phyloP scores from a whole-genome alignment of 2,888 invertebrate species.

The Serripes groenlandicus region DNA sequence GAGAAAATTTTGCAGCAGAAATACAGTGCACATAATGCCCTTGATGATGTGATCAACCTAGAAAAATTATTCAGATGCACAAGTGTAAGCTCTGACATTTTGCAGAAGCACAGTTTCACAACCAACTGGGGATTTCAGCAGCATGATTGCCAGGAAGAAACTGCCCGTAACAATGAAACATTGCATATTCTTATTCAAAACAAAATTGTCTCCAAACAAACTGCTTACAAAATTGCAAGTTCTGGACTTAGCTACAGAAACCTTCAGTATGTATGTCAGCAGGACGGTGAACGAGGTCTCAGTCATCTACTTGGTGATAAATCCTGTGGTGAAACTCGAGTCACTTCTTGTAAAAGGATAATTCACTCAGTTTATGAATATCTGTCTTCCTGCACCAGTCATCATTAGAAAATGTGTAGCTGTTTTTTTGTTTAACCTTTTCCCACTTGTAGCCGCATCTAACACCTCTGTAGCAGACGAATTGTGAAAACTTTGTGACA shows the following conservation, averaged over 20 bases:
- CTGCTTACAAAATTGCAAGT: conserved; percentile 19
- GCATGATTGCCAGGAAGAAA: not conserved
- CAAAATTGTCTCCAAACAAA: conserved; percentile 20
- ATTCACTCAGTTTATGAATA: too few relatives aligned
- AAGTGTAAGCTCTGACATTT: not conserved
- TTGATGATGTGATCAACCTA: conserved; percentile 41
- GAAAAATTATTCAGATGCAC: conserved; percentile 20
- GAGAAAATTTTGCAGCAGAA: conserved; percentile 12
- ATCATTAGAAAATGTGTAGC: too few relatives aligned
- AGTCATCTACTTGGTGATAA: conserved; percentile 15
- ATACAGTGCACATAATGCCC: conserved; percentile 49
- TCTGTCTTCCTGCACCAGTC: too few relatives aligned
- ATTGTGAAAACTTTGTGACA: too few relatives aligned
- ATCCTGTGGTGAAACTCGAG: conserved; percentile 8
- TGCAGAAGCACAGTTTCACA: conserved; percentile 20
- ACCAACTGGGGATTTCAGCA: not conserved
- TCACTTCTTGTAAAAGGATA: conserved; percentile 23
- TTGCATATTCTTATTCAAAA: not conserved
- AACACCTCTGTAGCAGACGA: too few relatives aligned
- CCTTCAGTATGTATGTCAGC: not conserved
- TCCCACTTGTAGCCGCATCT: too few relatives aligned
- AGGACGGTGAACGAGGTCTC: not conserved
- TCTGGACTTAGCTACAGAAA: conserved; percentile 16
- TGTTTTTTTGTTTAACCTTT: too few relatives aligned
- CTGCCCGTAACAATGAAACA: conserved; percentile 9